Base-by-base conservation (phyloP, 2,888 invertebrate genomes). In the Polymixis lichenea region DNA sequence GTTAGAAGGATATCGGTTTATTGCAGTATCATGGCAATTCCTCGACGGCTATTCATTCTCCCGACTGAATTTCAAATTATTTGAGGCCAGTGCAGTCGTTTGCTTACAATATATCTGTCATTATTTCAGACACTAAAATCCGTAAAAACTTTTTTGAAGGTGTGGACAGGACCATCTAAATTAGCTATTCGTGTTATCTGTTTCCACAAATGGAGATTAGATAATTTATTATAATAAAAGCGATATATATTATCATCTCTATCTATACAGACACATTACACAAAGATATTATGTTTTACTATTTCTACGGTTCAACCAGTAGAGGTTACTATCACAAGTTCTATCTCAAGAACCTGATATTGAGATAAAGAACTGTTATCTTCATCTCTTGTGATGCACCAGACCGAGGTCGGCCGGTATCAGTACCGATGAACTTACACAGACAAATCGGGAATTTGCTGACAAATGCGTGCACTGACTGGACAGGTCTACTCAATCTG, bases 351-450 rank as follows among this genome's bases (percentile, higher is more conserved):
- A 60, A 38, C 13, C 2, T 62, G 60, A 49, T 73, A 58, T 32
- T 15, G 55, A 55, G 69, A 79, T 74, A 74, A 62, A 70, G 46
- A n/a, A 28, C 38, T 22, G 15, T 72, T 72, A 65, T 80, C 60
- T 55, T 25, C 17, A 83, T 79, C 51, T 68, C 60, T 38, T 46
- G 17, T 15, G 17, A 38, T 65, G 71, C 65, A 78, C 46, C 67
- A 68, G 43, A 56, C 32, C 60, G 74, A 80, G 69, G 74, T 67
- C 67, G n/a, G 5, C 13, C 15, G 11, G 28, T 73, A 74, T 78
- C 80, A 32, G 62, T 70, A 62, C 25, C 65, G 56, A 51, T 78
- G 56, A 78, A 83, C 60, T 61, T 72, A 56, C 13, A 22, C 9
- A 51, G 60, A 72, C 72, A 72, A 61, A 46, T 53, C 72, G 17